phyloP scores from a whole-genome alignment of 2,888 invertebrate species.

The Brachyptera putata region DNA sequence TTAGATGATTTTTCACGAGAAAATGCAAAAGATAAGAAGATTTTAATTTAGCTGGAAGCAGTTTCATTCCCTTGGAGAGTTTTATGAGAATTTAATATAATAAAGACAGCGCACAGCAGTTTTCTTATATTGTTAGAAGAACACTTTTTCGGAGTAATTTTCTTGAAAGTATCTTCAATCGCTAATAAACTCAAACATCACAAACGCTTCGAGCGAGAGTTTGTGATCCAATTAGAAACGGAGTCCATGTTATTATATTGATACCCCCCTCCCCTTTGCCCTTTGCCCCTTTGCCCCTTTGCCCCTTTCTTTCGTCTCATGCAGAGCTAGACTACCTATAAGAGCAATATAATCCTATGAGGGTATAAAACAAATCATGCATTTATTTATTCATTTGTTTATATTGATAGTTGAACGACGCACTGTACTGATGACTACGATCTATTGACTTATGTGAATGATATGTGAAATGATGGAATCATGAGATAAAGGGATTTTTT shows the following conservation, averaged over 20 bases:
- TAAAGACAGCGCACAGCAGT: slow-evolving; percentile 12
- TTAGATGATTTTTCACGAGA: neutral
- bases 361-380: too few species aligned
- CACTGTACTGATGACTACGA: too few species aligned
- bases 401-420: too few species aligned
- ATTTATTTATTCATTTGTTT: too few species aligned
- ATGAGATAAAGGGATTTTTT: too few species aligned
- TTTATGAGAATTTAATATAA: slow-evolving; percentile 13
- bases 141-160: slow-evolving; percentile 13
- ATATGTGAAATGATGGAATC: too few species aligned
- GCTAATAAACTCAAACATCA: slow-evolving; percentile 13
- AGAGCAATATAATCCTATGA: too few species aligned
- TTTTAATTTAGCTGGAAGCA: slow-evolving; percentile 29
- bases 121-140: neutral
- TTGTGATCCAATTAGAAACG: slow-evolving; percentile 4
- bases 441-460: too few species aligned
- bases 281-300: neutral
- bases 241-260: slow-evolving; percentile 7
- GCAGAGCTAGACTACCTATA: too few species aligned
- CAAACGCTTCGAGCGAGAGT: neutral
- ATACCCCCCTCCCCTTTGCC: slow-evolving; percentile 2
- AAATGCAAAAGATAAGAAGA: slow-evolving; percentile 22
- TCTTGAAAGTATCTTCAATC: slow-evolving; percentile 12
- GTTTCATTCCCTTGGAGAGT: slow-evolving; percentile 26
- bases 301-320: neutral